Evolutionary conservation across 1,140 invertebrate species (phyloP).

Genomic region (Kradibia gibbosae): DNA sequence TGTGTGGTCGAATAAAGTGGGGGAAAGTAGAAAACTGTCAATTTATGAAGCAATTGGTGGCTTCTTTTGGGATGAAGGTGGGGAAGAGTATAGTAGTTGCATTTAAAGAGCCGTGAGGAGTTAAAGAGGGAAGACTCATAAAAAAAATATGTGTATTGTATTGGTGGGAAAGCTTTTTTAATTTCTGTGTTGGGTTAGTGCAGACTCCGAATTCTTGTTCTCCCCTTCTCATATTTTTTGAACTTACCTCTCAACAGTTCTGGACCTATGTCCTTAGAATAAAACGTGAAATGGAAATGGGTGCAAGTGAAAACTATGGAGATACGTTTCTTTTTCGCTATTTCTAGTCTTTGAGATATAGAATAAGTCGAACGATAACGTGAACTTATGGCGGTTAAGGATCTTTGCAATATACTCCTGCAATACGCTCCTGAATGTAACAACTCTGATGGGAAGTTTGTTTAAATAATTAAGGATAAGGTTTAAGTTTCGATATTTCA

Average conservation of each 20-base stretch:
- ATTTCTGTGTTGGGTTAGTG: conserved; percentile 40
- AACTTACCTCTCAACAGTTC: conserved; percentile 8
- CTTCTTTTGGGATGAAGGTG: too few species aligned
- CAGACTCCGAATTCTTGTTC: not conserved
- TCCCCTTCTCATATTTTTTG: not conserved
- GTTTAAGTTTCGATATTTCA: too few species aligned
- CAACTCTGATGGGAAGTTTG: not conserved
- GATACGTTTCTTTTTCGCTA: not conserved
- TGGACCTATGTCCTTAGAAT: conserved; percentile 58
- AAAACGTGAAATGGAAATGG: conserved; percentile 67
- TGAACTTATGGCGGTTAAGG: not conserved
- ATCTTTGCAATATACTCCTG: not conserved
- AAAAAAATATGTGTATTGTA: conserved; percentile 49
- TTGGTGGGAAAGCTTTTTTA: conserved; percentile 62
- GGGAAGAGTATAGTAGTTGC: too few species aligned
- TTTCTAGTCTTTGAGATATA: not conserved
- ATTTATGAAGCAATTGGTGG: too few species aligned
- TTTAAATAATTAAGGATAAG: not conserved
- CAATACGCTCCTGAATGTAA: too few species aligned
- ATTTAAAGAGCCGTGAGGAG: conserved; percentile 16
- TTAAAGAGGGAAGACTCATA: conserved; percentile 44
- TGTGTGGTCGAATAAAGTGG: not conserved
- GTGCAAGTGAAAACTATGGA: conserved; percentile 62
- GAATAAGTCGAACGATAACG: not conserved
- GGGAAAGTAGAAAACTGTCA: not conserved